phyloP scores from a whole-genome alignment of 2,888 invertebrate genomes.

The Cremastinae sp. region DNA sequence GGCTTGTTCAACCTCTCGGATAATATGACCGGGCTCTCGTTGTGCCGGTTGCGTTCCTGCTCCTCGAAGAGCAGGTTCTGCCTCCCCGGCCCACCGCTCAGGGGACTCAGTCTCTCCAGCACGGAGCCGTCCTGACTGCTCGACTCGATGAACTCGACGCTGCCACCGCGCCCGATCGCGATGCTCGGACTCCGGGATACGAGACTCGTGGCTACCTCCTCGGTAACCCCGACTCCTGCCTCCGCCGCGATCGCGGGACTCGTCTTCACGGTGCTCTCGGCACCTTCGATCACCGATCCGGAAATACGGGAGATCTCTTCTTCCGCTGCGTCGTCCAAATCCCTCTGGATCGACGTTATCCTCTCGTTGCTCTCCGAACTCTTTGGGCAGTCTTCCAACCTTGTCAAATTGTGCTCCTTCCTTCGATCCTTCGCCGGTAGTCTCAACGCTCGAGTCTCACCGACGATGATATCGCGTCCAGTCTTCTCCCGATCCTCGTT shows the following conservation, averaged over 20 bases:
- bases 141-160: constrained; percentile 74
- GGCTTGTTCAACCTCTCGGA: constrained; percentile 78
- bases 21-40: constrained; percentile 78
- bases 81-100: constrained; percentile 77
- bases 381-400: constrained; percentile 34
- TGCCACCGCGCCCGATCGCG: constrained; percentile 62
- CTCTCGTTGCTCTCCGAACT: constrained; percentile 31
- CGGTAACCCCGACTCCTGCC: constrained; percentile 74
- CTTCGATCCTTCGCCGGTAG: constrained; percentile 55
- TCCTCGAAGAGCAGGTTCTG: constrained; percentile 77
- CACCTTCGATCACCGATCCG: constrained; percentile 19
- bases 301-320: constrained; percentile 48
- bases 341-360: constrained; percentile 26
- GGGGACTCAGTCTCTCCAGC: constrained; percentile 80
- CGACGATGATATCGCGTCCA: constrained; percentile 26
- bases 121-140: constrained; percentile 77
- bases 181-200: constrained; percentile 69
- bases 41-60: constrained; percentile 78
- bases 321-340: constrained; percentile 33
- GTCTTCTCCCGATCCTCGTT: constrained; percentile 28
- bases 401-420: constrained; percentile 34
- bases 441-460: constrained; percentile 33
- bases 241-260: constrained; percentile 69
- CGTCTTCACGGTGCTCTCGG: constrained; percentile 60
- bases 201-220: constrained; percentile 80